Conservation (phyloP, 2,113 vertebrate genomes). For the Chaetops frenatus region DNA sequence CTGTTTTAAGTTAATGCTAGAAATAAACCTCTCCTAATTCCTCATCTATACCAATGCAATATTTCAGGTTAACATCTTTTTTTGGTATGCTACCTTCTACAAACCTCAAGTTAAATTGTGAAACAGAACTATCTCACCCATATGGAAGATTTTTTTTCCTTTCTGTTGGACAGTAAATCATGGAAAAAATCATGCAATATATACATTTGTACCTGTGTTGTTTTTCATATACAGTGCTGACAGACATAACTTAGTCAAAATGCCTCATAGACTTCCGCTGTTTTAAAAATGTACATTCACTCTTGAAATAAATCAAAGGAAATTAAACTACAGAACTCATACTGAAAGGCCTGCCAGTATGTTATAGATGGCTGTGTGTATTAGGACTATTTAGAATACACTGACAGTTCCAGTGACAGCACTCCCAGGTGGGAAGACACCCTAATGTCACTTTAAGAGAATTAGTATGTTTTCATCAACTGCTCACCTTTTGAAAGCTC, state of each 20-base stretch:
- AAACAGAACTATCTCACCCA: neutral
- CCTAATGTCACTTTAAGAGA: neutral
- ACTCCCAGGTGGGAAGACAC: neutral
- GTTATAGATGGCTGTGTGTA: neutral
- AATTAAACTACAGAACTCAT: neutral
- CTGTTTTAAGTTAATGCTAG: neutral
- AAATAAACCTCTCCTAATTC: neutral
- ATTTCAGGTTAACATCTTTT: accelerated
- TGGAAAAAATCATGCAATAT: neutral
- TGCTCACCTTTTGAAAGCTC: neutral
- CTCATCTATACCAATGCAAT: neutral
- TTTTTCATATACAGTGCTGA: neutral
- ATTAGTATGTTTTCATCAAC: neutral
- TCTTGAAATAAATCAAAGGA: neutral
- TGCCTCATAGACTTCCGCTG: neutral
- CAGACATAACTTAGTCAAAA: neutral
- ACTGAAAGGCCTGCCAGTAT: neutral
- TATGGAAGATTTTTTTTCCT: neutral
- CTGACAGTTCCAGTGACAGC: neutral
- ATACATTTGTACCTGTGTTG: neutral
- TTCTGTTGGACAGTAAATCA: neutral
- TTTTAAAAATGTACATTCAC: neutral
- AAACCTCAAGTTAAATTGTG: neutral
- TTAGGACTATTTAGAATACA: neutral
- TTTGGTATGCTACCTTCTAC: neutral